phyloP scores from a whole-genome alignment of 92 coral and sea anemone genomes.

The Muricea muricata region DNA sequence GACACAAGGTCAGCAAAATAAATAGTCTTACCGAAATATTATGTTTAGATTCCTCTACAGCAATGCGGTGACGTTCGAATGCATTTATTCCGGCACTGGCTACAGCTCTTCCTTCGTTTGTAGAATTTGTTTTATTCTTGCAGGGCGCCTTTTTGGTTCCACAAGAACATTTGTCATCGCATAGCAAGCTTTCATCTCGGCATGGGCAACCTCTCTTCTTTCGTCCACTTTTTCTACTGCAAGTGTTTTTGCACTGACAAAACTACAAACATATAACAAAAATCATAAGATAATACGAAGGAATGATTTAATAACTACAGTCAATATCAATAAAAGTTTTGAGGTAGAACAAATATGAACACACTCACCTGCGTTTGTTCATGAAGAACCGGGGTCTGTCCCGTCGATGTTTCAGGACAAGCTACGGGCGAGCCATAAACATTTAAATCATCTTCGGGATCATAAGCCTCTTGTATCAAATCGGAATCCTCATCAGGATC shows the following conservation, averaged over 20 bases:
- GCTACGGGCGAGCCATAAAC: no score
- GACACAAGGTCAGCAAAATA: background rate
- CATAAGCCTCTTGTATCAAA: no score
- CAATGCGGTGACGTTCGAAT: background rate
- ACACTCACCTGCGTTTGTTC: no score
- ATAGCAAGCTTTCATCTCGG: background rate
- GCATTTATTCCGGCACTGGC: background rate
- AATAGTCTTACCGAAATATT: background rate
- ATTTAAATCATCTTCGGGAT: no score
- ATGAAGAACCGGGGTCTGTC: no score
- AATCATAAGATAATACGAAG: no score
- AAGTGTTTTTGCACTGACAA: background rate
- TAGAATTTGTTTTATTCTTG: background rate
- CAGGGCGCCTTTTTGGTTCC: background rate
- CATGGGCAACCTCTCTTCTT: background rate
- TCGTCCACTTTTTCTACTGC: background rate
- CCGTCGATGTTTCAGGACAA: no score
- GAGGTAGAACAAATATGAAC: no score
- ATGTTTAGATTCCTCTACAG: background rate
- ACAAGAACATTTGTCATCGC: background rate
- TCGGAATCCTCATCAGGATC: no score
- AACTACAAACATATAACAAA: background rate
- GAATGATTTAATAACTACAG: no score
- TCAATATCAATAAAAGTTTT: no score
- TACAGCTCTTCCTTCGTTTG: background rate